A percentile compares a stretch with the other conserved stretches of the same genome.
Conservation (phyloP, 2,797 vertebrate genomes). For the Aldrovandia affinis region DNA sequence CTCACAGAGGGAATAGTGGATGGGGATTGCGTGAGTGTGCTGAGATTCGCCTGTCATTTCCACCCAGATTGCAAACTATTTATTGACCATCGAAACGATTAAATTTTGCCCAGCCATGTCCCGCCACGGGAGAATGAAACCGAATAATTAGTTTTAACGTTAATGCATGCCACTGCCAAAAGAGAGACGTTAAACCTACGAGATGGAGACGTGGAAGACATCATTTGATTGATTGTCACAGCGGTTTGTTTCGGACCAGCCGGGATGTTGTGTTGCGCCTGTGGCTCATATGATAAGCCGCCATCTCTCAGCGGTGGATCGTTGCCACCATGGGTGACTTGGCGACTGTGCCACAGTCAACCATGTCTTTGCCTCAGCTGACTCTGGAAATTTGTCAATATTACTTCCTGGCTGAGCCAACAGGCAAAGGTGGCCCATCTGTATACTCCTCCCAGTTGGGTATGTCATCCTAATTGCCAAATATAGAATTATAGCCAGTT, state of each 20-base stretch:
- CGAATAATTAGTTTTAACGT: background rate
- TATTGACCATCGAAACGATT: background rate
- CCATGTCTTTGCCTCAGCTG: background rate
- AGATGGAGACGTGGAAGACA: background rate
- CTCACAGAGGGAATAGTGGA: background rate
- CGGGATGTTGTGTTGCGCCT: background rate
- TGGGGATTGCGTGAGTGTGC: constrained; percentile 30
- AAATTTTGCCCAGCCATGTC: background rate
- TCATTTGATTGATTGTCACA: background rate
- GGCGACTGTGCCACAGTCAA: background rate
- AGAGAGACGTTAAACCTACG: background rate
- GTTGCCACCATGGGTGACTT: background rate
- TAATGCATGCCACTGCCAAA: background rate
- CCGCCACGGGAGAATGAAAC: background rate
- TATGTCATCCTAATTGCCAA: background rate
- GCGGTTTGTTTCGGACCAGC: background rate
- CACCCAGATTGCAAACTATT: background rate
- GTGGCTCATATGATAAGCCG: background rate
- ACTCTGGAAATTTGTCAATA: background rate
- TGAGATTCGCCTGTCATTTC: constrained; percentile 1
- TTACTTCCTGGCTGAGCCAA: background rate
- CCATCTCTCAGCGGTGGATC: background rate
- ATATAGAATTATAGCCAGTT: background rate
- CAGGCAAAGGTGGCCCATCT: constrained; percentile 6
- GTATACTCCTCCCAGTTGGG: background rate